phyloP scores from a whole-genome alignment of 2,888 invertebrate species.

The Chrysina gloriosa region DNA sequence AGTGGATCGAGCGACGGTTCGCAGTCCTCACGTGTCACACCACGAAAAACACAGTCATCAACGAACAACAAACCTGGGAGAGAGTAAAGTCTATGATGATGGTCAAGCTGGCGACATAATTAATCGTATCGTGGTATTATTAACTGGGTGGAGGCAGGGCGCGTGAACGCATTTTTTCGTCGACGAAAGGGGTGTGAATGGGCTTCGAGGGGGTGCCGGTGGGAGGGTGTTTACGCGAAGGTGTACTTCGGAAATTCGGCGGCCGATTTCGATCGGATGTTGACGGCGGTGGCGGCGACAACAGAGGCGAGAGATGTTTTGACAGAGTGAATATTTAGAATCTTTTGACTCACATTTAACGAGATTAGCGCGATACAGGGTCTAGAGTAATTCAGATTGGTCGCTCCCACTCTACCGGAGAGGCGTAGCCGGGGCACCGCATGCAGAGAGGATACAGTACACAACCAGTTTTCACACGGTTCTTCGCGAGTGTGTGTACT shows the following conservation, averaged over 20 bases:
- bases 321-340: constrained; percentile 66
- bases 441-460: constrained; percentile 8
- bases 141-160: too few relatives aligned
- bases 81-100: too few relatives aligned
- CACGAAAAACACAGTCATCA: neutral
- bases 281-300: constrained; percentile 44
- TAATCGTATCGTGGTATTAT: too few relatives aligned
- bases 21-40: neutral
- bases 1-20: constrained; percentile 32
- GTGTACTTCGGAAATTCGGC: neutral
- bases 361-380: constrained; percentile 63
- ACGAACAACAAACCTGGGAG: too few relatives aligned
- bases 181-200: too few relatives aligned
- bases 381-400: constrained; percentile 65
- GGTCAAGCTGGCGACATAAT: too few relatives aligned
- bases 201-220: too few relatives aligned
- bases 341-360: constrained; percentile 64
- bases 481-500: constrained; percentile 52
- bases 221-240: too few relatives aligned
- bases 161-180: too few relatives aligned
- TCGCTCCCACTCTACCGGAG: constrained; percentile 63
- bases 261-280: neutral
- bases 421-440: constrained; percentile 62
- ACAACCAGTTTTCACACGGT: constrained; percentile 46
- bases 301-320: constrained; percentile 64